Evolutionary conservation across 2,888 invertebrate genomes (phyloP).

Genomic region (Corbicula japonica): DNA sequence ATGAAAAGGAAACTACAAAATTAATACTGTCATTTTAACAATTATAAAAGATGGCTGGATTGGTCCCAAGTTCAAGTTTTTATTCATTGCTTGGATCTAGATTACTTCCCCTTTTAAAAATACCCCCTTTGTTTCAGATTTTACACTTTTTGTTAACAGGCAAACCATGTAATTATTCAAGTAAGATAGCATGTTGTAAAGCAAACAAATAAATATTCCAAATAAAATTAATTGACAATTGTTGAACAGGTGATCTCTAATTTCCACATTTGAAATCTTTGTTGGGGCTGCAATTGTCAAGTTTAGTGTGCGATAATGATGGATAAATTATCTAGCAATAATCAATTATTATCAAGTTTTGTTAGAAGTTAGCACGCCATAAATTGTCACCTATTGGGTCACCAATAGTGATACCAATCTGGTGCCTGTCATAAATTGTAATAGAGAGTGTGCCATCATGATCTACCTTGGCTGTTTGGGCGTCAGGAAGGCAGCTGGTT

Average conservation of each 20-base stretch:
- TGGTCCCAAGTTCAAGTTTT: too few species aligned
- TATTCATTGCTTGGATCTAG: too few species aligned
- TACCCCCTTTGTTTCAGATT: too few species aligned
- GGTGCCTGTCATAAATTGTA: conserved; percentile 25
- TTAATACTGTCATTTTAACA: too few species aligned
- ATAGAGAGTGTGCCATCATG: conserved; percentile 13
- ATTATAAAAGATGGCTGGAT: too few species aligned
- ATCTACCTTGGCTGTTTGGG: conserved; percentile 9
- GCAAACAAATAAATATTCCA: too few species aligned
- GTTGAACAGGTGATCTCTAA: conserved; percentile 7
- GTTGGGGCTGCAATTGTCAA: neutral
- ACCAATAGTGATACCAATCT: conserved; percentile 6
- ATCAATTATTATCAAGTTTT: neutral
- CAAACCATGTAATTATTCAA: too few species aligned
- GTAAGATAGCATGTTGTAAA: too few species aligned
- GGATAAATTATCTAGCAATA: neutral
- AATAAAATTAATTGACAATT: conserved; percentile 6
- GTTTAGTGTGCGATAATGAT: conserved; percentile 1
- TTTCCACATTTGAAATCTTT: too few species aligned
- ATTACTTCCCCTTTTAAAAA: too few species aligned
- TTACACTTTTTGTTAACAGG: too few species aligned
- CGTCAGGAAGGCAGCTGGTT: conserved; percentile 20
- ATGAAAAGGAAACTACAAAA: too few species aligned
- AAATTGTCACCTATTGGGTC: neutral
- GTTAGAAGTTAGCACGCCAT: neutral